These are phyloP conservation scores for Sternotherus odoratus DNA, from an alignment of 2,797 vertebrate species.

Conservation along the genomic window DNA sequence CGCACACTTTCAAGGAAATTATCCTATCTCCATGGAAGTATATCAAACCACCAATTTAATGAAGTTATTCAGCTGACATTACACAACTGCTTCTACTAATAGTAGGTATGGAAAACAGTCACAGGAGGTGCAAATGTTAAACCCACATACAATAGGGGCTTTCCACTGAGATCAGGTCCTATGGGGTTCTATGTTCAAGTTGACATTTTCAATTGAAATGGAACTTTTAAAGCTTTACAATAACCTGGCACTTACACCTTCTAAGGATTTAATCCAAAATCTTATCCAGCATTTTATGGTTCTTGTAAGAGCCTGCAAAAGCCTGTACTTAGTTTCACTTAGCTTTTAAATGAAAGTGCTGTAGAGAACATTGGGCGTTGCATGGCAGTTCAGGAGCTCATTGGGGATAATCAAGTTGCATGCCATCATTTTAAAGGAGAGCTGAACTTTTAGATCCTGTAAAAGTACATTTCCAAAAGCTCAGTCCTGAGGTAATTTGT, in stretches of 20 bases:
- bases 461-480: not conserved
- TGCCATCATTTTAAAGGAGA: not conserved
- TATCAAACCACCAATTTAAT: not conserved
- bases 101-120: not conserved
- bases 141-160: accelerated
- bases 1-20: not conserved
- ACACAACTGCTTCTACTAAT: not conserved
- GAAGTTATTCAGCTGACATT: not conserved
- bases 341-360: not conserved
- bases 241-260: not conserved
- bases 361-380: not conserved
- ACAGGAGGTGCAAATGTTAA: not conserved
- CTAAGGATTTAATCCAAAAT: not conserved
- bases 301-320: not conserved
- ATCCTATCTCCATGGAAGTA: not conserved
- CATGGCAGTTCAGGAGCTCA: not conserved
- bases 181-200: accelerated
- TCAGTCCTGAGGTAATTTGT: not conserved
- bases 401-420: not conserved
- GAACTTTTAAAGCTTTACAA: not conserved
- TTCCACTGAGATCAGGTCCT: not conserved
- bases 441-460: not conserved
- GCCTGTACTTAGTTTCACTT: not conserved
- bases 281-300: not conserved
- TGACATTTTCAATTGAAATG: not conserved